These are phyloP conservation scores for Synanceia verrucosa DNA, from an alignment of 2,797 vertebrate genomes.

Conservation along the genomic window DNA sequence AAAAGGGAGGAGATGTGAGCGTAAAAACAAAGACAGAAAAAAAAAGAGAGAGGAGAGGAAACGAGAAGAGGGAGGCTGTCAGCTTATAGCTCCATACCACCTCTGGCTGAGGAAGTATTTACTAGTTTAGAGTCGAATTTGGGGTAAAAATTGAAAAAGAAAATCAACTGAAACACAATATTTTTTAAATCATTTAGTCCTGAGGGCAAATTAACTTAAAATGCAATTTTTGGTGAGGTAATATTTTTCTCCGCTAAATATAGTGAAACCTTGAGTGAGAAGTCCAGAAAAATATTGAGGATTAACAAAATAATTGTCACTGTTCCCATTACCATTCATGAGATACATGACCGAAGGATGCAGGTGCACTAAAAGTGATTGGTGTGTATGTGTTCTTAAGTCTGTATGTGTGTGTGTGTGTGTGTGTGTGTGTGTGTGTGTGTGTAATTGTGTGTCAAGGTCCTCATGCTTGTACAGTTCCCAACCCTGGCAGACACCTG, in stretches of 20 bases:
- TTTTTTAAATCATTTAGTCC: constrained; percentile 17
- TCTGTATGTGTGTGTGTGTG: constrained; percentile 25
- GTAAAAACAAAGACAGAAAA: constrained; percentile 20
- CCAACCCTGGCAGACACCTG: constrained; percentile 52
- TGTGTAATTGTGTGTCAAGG: constrained; percentile 75
- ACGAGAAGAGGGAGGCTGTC: constrained; percentile 13
- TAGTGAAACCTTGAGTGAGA: constrained; percentile 13
- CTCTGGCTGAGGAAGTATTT: constrained; percentile 34
- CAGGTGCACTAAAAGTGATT: constrained; percentile 57
- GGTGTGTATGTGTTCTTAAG: constrained; percentile 50
- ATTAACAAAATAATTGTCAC: constrained; percentile 38
- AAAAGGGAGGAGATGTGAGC: constrained; percentile 35
- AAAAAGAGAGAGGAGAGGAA: constrained; percentile 32
- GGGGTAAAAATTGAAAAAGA: constrained; percentile 19
- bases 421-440: constrained; percentile 53
- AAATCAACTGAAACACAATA: constrained; percentile 22
- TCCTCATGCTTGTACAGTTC: constrained; percentile 57
- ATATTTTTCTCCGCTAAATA: constrained; percentile 17
- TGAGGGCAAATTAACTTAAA: constrained; percentile 30
- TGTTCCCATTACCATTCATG: constrained; percentile 59
- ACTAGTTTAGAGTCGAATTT: constrained; percentile 37
- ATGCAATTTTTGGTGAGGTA: constrained; percentile 14
- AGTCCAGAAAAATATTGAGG: constrained; percentile 34
- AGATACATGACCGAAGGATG: constrained; percentile 57
- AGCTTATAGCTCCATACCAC: constrained; percentile 27